Conservation (phyloP, 2,797 vertebrate genomes). For the Leptoclinus maculatus region DNA sequence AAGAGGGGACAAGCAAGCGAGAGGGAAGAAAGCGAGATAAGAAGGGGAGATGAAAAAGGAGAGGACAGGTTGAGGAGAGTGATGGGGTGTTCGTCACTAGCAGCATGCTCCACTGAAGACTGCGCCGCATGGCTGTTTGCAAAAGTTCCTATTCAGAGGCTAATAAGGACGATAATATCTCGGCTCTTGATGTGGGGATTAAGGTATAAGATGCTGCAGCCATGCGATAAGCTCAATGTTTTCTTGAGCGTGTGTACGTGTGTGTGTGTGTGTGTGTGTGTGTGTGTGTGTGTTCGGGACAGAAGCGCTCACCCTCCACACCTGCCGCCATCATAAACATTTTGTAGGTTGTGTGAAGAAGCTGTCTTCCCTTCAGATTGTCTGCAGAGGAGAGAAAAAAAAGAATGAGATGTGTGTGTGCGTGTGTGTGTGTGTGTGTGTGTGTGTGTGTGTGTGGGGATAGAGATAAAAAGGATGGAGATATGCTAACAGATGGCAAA, state of each 20-base stretch:
- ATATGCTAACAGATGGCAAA: constrained; percentile 72
- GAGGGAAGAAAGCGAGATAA: constrained; percentile 45
- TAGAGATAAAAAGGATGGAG: constrained; percentile 70
- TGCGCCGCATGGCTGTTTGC: constrained; percentile 51
- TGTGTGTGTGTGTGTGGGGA: constrained; percentile 28
- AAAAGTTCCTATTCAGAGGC: constrained; percentile 67
- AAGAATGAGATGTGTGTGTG: constrained; percentile 48
- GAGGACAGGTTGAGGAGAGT: constrained; percentile 34
- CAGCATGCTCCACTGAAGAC: constrained; percentile 63
- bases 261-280: constrained; percentile 32
- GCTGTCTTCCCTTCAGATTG: constrained; percentile 91
- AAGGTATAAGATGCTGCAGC: constrained; percentile 68
- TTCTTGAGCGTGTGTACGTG: constrained; percentile 29
- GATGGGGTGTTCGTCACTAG: constrained; percentile 52
- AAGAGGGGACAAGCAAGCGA: constrained; percentile 39
- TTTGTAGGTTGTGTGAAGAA: constrained; percentile 96
- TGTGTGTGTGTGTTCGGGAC: constrained; percentile 34
- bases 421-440: constrained; percentile 23
- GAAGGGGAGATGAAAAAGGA: constrained; percentile 18
- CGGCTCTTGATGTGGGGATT: constrained; percentile 65
- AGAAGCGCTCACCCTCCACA: constrained; percentile 89
- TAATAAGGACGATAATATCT: constrained; percentile 75
- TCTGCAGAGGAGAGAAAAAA: constrained; percentile 67
- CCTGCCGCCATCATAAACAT: constrained; percentile 96
- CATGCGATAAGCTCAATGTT: constrained; percentile 43